phyloP scores from a whole-genome alignment of 2,113 vertebrate genomes.

The Gymnobelideus leadbeateri region DNA sequence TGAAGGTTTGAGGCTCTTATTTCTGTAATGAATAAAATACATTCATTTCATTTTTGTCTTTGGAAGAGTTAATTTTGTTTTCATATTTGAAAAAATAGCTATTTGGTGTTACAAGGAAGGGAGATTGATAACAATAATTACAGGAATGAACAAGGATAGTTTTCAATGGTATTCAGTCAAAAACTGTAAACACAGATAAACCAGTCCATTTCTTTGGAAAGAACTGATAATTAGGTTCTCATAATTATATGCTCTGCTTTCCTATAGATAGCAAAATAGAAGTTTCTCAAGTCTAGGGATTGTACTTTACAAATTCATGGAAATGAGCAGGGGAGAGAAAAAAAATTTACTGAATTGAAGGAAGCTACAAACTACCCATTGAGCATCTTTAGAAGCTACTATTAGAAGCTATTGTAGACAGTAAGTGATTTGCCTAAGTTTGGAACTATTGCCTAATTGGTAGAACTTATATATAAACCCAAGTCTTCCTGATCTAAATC shows the following conservation, averaged over 20 bases:
- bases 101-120: constrained; percentile 58
- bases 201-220: constrained; percentile 58
- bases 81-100: constrained; percentile 61
- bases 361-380: background rate
- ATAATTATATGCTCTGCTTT: constrained; percentile 66
- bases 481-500: background rate
- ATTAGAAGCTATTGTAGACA: background rate
- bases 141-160: constrained; percentile 33
- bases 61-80: constrained; percentile 74
- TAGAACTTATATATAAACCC: background rate
- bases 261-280: constrained; percentile 32
- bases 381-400: background rate
- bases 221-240: constrained; percentile 67
- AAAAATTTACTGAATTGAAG: background rate
- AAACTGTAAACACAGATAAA: constrained; percentile 70
- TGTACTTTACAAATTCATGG: constrained; percentile 66
- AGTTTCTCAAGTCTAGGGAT: constrained; percentile 57
- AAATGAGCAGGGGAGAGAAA: constrained; percentile 22
- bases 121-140: constrained; percentile 71
- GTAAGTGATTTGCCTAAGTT: background rate
- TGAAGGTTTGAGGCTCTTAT: background rate
- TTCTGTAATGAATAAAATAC: background rate
- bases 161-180: constrained; percentile 61
- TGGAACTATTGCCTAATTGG: background rate
- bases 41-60: background rate